Conservation (phyloP, 2,888 invertebrate species). For the Eurytoma californica region DNA sequence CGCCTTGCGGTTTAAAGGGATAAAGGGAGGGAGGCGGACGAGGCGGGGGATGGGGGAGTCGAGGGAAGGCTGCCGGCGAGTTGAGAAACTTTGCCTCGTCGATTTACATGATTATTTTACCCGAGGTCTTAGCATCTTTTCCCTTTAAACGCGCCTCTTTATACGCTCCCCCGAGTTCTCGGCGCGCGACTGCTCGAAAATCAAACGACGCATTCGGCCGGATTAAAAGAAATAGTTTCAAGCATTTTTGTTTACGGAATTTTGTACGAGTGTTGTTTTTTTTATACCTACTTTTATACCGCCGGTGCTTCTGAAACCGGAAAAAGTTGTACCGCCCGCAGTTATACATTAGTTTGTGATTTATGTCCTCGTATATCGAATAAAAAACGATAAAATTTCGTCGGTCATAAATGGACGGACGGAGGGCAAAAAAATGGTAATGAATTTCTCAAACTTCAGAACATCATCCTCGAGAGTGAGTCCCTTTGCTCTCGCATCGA, state of each 20-base stretch:
- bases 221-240: constrained; percentile 32
- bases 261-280: background rate
- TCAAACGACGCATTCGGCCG: constrained; percentile 26
- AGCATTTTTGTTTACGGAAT: constrained; percentile 16
- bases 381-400: background rate
- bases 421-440: too few species aligned
- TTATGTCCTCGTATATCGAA: too few species aligned
- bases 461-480: background rate
- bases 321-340: too few species aligned
- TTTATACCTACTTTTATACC: background rate
- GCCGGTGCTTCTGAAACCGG: background rate
- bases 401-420: background rate
- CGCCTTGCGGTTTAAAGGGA: constrained; percentile 37
- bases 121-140: constrained; percentile 40
- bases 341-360: too few species aligned
- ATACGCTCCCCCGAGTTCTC: background rate
- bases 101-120: constrained; percentile 56
- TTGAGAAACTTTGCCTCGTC: constrained; percentile 51
- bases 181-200: constrained; percentile 5
- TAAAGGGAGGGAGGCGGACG: background rate
- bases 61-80: constrained; percentile 12
- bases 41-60: background rate
- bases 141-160: constrained; percentile 27
- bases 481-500: too few species aligned
- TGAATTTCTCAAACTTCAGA: too few species aligned